Base-by-base conservation (phyloP, 2,888 invertebrate species). In the Hemicrepidius hirtus region DNA sequence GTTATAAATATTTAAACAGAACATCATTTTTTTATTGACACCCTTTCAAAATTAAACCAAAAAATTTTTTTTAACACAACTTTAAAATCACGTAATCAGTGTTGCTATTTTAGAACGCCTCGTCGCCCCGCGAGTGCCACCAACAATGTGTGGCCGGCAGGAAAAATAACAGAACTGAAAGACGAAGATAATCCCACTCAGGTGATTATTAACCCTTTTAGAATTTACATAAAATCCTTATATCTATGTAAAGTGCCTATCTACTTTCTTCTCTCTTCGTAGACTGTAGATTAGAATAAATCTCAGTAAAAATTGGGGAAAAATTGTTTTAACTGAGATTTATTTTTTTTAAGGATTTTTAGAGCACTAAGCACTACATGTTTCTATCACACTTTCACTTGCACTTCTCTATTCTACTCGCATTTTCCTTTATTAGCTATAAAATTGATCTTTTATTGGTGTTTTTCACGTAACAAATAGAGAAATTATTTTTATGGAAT, bases 281-380 rank as follows among this genome's bases (percentile, higher is more conserved):
- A 77, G 60, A 70, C 68, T 65, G 73, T 76, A 75, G 74, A 24
- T 65, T 69, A 40, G 65, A 75, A 71, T 70, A 72, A 75, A 77
- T 77, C 75, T 77, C 77, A 77, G 70, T 68, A 16, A 41, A 18
- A 41, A 24, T 41, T 21, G 44, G 24, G 55, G 64, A 44, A 59
- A 40, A 21, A 16, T 40, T 64, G 28, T 37, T 71, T 71, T 72
- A 28, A 77, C 75, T 77, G 76, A 76, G 73, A 73, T 76, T 73
- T 75, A 66, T 70, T 76, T 74, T 59, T 70, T 76, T 74, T 59
- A 44, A 44, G 57, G 24, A 62, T 41, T 71, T 24, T 65, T 74
- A 75, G 67, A 84, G 85, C 85, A 86, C 85, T 83, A 80, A 77
- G 86, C 86, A 86, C 86, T 80, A 85, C 85, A 86, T 86, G 85